Evolutionary conservation across 1,140 invertebrate species (phyloP).

Genomic region (Homalodisca vitripennis): DNA sequence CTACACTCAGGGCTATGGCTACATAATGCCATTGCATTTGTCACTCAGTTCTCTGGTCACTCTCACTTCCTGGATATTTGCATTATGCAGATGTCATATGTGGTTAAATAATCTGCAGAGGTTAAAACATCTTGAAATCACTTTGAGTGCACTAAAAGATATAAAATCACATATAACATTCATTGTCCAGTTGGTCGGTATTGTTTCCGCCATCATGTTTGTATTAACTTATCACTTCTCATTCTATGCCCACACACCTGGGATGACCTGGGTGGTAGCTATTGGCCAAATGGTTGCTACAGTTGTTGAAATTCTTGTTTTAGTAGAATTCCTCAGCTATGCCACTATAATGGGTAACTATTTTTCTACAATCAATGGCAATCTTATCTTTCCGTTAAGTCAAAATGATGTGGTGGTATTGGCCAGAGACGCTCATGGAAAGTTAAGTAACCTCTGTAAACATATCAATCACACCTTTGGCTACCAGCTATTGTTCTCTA

Average conservation of each 20-base stretch:
- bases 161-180: not conserved
- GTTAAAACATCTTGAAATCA: not conserved
- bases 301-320: not conserved
- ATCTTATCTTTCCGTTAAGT: not conserved
- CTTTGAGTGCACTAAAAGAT: not conserved
- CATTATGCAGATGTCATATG: not conserved
- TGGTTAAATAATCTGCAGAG: not conserved
- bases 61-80: not conserved
- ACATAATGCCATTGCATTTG: not conserved
- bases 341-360: not conserved
- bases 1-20: not conserved
- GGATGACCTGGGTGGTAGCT: not conserved
- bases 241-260: not conserved
- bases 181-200: not conserved
- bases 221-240: not conserved
- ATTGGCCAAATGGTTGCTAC: not conserved
- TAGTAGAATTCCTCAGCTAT: not conserved
- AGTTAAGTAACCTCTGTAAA: not conserved
- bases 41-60: constrained; percentile 2
- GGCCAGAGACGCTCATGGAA: not conserved
- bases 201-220: not conserved
- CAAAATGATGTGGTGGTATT: not conserved
- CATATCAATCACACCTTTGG: not conserved
- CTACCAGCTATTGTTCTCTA: not conserved
- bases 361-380: not conserved